Evolutionary conservation across 2,888 invertebrate genomes (phyloP).

Genomic region (Scaptomyza reducta): DNA sequence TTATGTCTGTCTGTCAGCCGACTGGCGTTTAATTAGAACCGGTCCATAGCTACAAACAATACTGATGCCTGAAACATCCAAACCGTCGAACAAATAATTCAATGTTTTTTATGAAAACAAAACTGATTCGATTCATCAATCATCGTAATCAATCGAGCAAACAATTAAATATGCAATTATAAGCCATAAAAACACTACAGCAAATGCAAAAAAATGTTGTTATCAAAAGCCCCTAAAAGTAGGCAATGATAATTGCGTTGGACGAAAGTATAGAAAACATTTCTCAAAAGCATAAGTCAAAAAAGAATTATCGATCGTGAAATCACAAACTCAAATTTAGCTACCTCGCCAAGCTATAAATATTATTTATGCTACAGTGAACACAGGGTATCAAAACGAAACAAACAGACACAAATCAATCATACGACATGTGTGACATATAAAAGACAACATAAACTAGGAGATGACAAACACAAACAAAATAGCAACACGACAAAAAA

Average conservation of each 20-base stretch:
- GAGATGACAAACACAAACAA: slow-evolving; percentile 16
- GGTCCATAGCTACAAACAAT: slow-evolving; percentile 2
- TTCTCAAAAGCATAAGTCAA: too few relatives aligned
- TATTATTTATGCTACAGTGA: not conserved
- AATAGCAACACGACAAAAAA: not conserved
- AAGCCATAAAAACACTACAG: slow-evolving; percentile 24
- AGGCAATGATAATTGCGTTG: not conserved
- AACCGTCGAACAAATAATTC: not conserved
- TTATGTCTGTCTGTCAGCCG: slow-evolving; percentile 14
- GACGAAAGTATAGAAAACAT: too few relatives aligned
- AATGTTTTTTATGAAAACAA: not conserved
- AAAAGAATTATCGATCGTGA: too few relatives aligned
- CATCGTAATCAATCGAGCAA: slow-evolving; percentile 31
- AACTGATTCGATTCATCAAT: too few relatives aligned
- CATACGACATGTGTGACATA: slow-evolving; percentile 54
- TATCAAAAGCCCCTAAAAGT: not conserved
- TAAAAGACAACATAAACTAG: slow-evolving; percentile 31
- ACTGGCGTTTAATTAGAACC: slow-evolving; percentile 56
- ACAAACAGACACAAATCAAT: slow-evolving; percentile 46
- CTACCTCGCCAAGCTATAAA: not conserved
- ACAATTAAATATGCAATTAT: slow-evolving; percentile 40
- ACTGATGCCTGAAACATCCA: not conserved
- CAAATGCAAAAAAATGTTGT: slow-evolving; percentile 4
- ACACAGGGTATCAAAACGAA: not conserved
- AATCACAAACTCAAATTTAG: not conserved